A percentile compares a stretch with the other conserved stretches of the same genome.
Conservation (phyloP, 2,888 invertebrate genomes). For the Erpobdella octoculata region DNA sequence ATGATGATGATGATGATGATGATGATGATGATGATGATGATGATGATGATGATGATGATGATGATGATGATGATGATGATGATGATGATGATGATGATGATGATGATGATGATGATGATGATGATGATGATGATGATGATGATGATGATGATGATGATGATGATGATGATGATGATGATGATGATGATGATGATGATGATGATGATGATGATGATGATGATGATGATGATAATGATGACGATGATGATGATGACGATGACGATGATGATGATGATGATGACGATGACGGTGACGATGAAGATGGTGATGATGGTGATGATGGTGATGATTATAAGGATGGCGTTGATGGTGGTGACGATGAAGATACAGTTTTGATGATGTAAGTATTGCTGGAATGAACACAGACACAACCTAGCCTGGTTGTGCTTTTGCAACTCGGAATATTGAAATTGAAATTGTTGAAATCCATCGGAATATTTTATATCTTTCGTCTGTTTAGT, state of each 20-base stretch:
- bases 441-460: no score
- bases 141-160: constrained; percentile 12
- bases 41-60: constrained; percentile 7
- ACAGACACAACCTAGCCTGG: no score
- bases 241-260: background rate
- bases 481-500: no score
- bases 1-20: constrained; percentile 6
- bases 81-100: constrained; percentile 7
- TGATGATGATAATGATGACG: constrained; percentile 12
- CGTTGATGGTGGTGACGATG: background rate
- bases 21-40: constrained; percentile 8
- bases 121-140: background rate
- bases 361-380: background rate
- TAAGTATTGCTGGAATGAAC: background rate
- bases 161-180: background rate
- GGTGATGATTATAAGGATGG: background rate
- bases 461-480: no score
- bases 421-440: no score
- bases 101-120: constrained; percentile 11
- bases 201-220: constrained; percentile 29
- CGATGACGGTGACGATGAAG: no score
- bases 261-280: no score
- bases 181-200: constrained; percentile 13
- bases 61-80: background rate
- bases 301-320: no score